Percentiles rank a stretch among this genome's conserved stretches.
Evolutionary conservation across 2,797 vertebrate genomes (phyloP).

Genomic region (Melanotaenia parkinsoni): DNA sequence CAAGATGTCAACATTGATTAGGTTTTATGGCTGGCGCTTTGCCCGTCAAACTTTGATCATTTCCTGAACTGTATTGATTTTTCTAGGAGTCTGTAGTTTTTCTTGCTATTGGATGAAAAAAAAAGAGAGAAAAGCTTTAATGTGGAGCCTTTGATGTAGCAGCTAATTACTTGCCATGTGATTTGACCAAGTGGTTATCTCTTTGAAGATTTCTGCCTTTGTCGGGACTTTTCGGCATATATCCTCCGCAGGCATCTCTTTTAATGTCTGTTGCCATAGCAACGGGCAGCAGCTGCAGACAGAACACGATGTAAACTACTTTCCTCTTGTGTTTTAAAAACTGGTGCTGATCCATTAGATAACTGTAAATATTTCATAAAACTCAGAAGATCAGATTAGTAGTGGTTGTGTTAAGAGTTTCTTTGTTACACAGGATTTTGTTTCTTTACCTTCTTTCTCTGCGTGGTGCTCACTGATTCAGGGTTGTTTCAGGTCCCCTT

Average conservation of each 20-base stretch:
- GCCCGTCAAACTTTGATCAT: conserved; percentile 76
- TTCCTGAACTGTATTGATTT: conserved; percentile 77
- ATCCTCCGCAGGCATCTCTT: conserved; percentile 74
- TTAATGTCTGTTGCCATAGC: conserved; percentile 83
- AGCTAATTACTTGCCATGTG: conserved; percentile 52
- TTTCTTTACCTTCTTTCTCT: conserved; percentile 50
- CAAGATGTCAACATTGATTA: conserved; percentile 76
- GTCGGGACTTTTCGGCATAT: conserved; percentile 71
- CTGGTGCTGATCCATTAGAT: conserved; percentile 70
- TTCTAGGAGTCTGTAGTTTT: conserved; percentile 53
- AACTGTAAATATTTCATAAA: conserved; percentile 34
- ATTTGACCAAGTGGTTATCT: conserved; percentile 63
- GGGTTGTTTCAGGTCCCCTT: conserved; percentile 74
- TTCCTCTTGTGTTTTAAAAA: conserved; percentile 52
- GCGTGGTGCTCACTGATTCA: conserved; percentile 53
- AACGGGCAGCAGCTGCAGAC: conserved; percentile 71
- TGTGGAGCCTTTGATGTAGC: conserved; percentile 52
- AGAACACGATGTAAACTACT: conserved; percentile 70
- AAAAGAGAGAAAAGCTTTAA: conserved; percentile 35
- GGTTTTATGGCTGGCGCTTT: conserved; percentile 66
- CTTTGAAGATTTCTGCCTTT: conserved; percentile 71
- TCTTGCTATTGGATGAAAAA: conserved; percentile 42
- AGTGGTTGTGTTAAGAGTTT: conserved; percentile 8
- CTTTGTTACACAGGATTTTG: conserved; percentile 5
- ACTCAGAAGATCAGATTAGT: conserved; percentile 23